These are phyloP conservation scores for Diploscapter pachys DNA, from an alignment of 1,140 invertebrate genomes.

Conservation along the genomic window DNA sequence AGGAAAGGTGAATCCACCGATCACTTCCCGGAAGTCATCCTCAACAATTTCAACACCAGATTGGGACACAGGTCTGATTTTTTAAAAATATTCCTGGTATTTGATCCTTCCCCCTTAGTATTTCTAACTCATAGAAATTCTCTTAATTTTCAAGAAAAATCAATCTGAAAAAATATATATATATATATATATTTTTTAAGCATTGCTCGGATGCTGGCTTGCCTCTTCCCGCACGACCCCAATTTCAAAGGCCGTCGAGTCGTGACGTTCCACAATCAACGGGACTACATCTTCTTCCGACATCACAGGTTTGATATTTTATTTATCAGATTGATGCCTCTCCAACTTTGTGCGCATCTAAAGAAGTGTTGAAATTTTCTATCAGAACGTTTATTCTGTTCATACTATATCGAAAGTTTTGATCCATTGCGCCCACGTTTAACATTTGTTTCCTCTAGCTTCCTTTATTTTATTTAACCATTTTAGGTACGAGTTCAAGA, in stretches of 20 bases:
- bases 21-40: conserved; percentile 79
- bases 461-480: too few species aligned
- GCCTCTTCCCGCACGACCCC: conserved; percentile 91
- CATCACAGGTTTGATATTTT: conserved; percentile 76
- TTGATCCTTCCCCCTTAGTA: not conserved
- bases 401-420: too few species aligned
- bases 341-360: conserved; percentile 15
- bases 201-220: conserved; percentile 86
- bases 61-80: conserved; percentile 72
- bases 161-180: not conserved
- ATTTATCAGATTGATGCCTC: conserved; percentile 1
- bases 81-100: not conserved
- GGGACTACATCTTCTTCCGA: conserved; percentile 97
- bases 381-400: too few species aligned
- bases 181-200: conserved; percentile 15
- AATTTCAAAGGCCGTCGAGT: conserved; percentile 85
- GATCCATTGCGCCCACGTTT: too few species aligned
- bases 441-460: too few species aligned
- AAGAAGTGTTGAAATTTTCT: not conserved
- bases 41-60: conserved; percentile 92
- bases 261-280: conserved; percentile 96
- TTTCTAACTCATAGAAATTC: not conserved
- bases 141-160: not conserved
- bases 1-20: conserved; percentile 52
- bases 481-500: conserved; percentile 82